Base-by-base conservation (phyloP, 2,888 invertebrate species). In the Torymus auratus region DNA sequence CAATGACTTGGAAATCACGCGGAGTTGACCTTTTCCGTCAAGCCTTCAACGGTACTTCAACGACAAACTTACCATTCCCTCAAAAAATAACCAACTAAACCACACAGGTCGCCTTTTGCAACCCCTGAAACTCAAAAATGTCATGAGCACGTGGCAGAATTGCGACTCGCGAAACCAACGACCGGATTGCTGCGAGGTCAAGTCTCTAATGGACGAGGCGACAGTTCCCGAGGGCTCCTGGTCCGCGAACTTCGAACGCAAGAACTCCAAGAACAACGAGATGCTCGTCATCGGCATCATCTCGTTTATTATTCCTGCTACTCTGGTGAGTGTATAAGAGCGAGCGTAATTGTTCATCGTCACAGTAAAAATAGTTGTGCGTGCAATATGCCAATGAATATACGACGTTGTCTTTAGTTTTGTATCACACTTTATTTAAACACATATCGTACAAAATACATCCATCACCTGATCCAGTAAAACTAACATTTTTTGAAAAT, bases 141-240 rank as follows among this genome's bases (percentile, higher is more conserved):
- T 4, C 12, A 68, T 75, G 55, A 78, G 62, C 41, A 67, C 78
- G 5, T 50, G 67, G 53, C 13, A 65, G 10, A 74, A 64, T 52
- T 80, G 61, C 55, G 69, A 68, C 13, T 41, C 20, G 58, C n/a
- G 41, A 71, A 41, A 15, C 15, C 10, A 17, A 41, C 41, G 20
- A 13, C 12, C 17, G 56, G 61, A 72, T 15, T 76, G 77, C 15
- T 71, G 69, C 12, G 7, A 41, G 10, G 55, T n/a, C 13, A 74
- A 78, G 52, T 70, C 58, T n/a, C 28, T 71, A 1, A 78, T 85
- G 72, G 84, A 85, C 50, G 65, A 75, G n/a, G n/a, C 62, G 11
- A 41, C 75, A 0, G 61, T 71, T 15, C 83, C 83, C 14, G 20
- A 78, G 41, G 83, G 83, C 15, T 69, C 64, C 62, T 84, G 84